Conservation (phyloP, 2,888 invertebrate genomes). For the Drosophila neoperkinsi region DNA sequence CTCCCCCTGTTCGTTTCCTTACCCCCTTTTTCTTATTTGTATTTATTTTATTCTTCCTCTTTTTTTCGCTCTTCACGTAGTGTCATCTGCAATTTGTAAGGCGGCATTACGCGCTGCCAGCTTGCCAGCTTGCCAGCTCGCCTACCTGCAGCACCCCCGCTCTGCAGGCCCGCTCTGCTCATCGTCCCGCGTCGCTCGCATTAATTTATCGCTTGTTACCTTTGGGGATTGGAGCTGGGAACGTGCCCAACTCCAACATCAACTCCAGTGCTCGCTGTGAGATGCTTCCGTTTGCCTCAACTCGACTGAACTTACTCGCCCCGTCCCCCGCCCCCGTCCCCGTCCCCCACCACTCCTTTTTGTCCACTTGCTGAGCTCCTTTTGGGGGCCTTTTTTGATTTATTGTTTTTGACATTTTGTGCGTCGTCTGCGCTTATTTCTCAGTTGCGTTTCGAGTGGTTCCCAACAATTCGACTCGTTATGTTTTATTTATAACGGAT, state of each 20-base stretch:
- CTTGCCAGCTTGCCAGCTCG: background rate
- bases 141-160: background rate
- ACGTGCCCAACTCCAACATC: constrained; percentile 41
- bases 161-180: background rate
- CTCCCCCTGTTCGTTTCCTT: background rate
- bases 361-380: constrained; percentile 28
- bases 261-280: constrained; percentile 9
- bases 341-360: background rate
- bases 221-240: constrained; percentile 39
- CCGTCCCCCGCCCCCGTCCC: background rate
- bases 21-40: background rate
- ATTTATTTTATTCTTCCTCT: background rate
- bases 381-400: constrained; percentile 75
- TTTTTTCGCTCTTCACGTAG: constrained; percentile 32
- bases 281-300: constrained; percentile 59
- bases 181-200: constrained; percentile 16
- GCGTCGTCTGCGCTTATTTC: constrained; percentile 61
- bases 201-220: constrained; percentile 57
- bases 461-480: constrained; percentile 59
- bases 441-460: constrained; percentile 68
- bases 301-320: constrained; percentile 16
- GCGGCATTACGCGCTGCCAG: constrained; percentile 42
- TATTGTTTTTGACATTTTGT: constrained; percentile 79
- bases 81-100: constrained; percentile 71
- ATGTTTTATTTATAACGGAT: constrained; percentile 82